phyloP scores from a whole-genome alignment of 2,113 vertebrate genomes.

The Thamnaconus septentrionalis region DNA sequence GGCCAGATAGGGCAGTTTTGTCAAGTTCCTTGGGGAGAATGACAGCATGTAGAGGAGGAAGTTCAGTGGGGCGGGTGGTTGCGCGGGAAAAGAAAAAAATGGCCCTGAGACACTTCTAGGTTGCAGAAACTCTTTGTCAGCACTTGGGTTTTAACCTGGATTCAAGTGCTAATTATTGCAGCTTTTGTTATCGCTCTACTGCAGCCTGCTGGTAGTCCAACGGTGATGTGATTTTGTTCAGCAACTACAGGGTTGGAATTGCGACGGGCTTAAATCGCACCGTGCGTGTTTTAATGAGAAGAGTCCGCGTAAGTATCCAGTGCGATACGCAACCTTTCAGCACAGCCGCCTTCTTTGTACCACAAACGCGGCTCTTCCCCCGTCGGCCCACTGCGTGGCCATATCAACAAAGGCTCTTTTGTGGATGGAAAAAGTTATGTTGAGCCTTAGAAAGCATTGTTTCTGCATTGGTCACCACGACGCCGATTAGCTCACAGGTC shows the following conservation, averaged over 20 bases:
- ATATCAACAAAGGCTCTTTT: conserved; percentile 69
- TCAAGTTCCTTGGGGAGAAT: conserved; percentile 32
- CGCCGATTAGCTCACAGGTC: conserved; percentile 54
- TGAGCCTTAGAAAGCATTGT: conserved; percentile 65
- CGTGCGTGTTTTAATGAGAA: not conserved
- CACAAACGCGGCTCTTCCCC: conserved; percentile 57
- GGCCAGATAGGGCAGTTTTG: conserved; percentile 35
- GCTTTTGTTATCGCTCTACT: conserved; percentile 15
- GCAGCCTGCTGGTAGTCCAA: conserved; percentile 14
- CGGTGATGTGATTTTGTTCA: conserved; percentile 1
- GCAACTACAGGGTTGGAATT: not conserved
- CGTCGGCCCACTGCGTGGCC: conserved; percentile 51
- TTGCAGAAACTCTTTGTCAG: conserved; percentile 22
- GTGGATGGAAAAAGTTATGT: conserved; percentile 53
- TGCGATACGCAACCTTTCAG: conserved; percentile 33
- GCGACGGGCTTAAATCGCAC: not conserved
- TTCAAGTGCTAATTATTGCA: conserved; percentile 7
- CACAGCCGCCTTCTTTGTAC: conserved; percentile 30
- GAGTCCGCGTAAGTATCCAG: not conserved
- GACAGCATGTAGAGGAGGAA: conserved; percentile 31
- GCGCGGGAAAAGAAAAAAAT: conserved; percentile 1
- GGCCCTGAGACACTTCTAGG: conserved; percentile 7
- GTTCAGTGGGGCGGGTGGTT: conserved; percentile 4
- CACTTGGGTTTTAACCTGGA: conserved; percentile 28
- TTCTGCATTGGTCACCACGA: conserved; percentile 60